A percentile compares a stretch with the other conserved stretches of the same genome.
Evolutionary conservation across 2,113 vertebrate genomes (phyloP).

Genomic region (Nannospalax galili): DNA sequence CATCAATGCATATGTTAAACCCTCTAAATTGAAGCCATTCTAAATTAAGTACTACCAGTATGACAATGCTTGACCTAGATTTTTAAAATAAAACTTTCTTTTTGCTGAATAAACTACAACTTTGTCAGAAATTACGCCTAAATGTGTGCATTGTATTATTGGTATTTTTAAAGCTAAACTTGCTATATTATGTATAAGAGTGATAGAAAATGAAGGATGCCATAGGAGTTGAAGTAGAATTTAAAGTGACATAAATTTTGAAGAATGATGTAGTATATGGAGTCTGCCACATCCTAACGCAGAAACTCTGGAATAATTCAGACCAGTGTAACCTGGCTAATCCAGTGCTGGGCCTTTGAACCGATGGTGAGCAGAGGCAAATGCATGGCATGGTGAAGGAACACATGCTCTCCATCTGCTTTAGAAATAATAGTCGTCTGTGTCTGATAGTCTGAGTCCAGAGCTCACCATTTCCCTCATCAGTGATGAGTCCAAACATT

Average conservation of each 20-base stretch:
- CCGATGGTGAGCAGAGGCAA: background rate
- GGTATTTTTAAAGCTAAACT: slow-evolving; percentile 79
- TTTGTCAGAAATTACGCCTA: slow-evolving; percentile 70
- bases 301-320: background rate
- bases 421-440: background rate
- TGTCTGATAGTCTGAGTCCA: background rate
- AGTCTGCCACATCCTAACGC: slow-evolving; percentile 21
- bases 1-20: slow-evolving; percentile 67
- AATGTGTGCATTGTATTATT: slow-evolving; percentile 79
- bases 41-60: slow-evolving; percentile 44
- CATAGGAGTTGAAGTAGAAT: slow-evolving; percentile 68
- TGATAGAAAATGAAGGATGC: background rate
- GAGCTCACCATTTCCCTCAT: background rate
- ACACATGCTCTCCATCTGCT: background rate
- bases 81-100: slow-evolving; percentile 71
- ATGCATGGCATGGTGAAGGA: background rate
- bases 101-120: slow-evolving; percentile 68
- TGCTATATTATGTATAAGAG: slow-evolving; percentile 66
- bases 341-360: background rate
- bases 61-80: slow-evolving; percentile 42
- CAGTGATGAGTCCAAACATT: background rate
- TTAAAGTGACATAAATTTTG: slow-evolving; percentile 53
- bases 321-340: background rate
- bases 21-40: slow-evolving; percentile 63
- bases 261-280: slow-evolving; percentile 26